Conservation (phyloP, 2,113 vertebrate species). For the Microcebus griseorufus region DNA sequence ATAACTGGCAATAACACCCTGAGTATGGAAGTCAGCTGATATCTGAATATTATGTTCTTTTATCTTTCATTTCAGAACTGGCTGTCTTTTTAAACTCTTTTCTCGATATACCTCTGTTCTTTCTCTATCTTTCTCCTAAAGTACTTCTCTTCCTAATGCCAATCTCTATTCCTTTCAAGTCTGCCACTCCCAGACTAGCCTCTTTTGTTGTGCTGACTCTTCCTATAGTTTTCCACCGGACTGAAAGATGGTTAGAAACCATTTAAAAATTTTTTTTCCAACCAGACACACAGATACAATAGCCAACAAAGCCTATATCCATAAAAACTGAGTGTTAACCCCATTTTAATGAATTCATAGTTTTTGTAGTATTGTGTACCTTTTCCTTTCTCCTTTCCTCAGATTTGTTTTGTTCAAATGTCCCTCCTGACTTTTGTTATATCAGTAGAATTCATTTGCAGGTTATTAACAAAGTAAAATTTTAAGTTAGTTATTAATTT, state of each 20-base stretch:
- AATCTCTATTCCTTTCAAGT: not conserved
- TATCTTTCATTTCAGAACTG: not conserved
- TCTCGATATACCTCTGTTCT: not conserved
- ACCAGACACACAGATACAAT: not conserved
- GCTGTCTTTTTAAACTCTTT: not conserved
- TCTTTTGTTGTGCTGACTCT: not conserved
- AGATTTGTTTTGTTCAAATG: conserved; percentile 22
- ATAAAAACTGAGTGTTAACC: not conserved
- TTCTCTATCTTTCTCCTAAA: not conserved
- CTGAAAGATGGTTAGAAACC: not conserved
- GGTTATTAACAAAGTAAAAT: conserved; percentile 58
- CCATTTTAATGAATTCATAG: not conserved
- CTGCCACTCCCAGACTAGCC: not conserved
- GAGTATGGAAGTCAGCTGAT: not conserved
- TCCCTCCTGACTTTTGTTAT: conserved; percentile 2
- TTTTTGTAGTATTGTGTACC: not conserved
- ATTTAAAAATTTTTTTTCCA: not conserved
- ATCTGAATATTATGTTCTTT: not conserved
- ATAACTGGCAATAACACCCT: not conserved
- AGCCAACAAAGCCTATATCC: not conserved
- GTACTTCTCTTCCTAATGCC: not conserved
- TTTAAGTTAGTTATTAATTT: conserved; percentile 41
- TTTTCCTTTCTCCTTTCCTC: not conserved
- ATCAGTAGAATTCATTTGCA: conserved; percentile 26
- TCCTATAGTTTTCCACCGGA: not conserved